Conservation (phyloP, 2,113 vertebrate species). For the Myotis brandtii region DNA sequence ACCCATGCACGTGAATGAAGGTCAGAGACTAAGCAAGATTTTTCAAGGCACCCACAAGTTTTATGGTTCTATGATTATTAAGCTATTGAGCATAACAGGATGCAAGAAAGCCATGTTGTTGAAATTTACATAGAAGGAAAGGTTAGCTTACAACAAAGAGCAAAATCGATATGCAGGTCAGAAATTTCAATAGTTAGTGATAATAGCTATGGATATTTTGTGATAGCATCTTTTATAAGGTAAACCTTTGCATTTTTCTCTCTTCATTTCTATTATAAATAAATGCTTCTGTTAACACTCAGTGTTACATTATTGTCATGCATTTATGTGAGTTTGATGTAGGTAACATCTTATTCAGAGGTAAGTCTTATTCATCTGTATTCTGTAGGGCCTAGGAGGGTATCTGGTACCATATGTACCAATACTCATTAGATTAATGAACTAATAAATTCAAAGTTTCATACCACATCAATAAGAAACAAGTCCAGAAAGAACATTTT, state of each 20-base stretch:
- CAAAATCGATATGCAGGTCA: not conserved
- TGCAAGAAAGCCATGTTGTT: not conserved
- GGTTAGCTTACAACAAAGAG: not conserved
- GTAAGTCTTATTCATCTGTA: not conserved
- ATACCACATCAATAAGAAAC: not conserved
- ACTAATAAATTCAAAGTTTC: not conserved
- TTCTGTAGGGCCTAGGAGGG: not conserved
- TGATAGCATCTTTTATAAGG: slow-evolving; percentile 22
- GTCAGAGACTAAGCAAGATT: slow-evolving; percentile 34
- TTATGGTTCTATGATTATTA: not conserved
- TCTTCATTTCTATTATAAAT: not conserved
- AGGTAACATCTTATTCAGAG: too few relatives aligned
- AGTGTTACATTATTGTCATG: not conserved
- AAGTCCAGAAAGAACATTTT: slow-evolving; percentile 6
- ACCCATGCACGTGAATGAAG: not conserved
- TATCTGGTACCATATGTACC: not conserved
- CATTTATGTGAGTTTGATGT: not conserved
- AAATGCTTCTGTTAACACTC: not conserved
- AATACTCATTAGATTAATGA: slow-evolving; percentile 48
- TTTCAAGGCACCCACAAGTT: slow-evolving; percentile 18
- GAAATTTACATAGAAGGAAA: slow-evolving; percentile 5
- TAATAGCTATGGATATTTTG: slow-evolving; percentile 37
- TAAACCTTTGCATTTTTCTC: not conserved
- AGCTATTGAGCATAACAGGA: not conserved
- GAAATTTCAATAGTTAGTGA: not conserved